A percentile compares a stretch with the other conserved stretches of the same genome.
Conservation (phyloP, 2,888 invertebrate species). For the Acrobasis repandana region DNA sequence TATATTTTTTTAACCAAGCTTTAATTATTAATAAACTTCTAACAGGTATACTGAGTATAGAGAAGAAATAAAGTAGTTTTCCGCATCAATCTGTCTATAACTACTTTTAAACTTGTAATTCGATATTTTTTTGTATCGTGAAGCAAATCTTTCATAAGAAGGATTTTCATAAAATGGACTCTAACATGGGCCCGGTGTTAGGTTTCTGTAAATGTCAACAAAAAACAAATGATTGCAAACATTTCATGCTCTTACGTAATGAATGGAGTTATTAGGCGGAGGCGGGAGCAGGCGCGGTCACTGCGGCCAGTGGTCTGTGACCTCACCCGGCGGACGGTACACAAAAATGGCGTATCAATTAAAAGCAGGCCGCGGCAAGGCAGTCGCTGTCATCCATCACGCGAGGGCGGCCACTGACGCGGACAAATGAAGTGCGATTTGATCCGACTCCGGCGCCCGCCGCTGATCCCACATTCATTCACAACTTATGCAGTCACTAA, state of each 20-base stretch:
- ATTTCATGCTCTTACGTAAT: conserved; percentile 49
- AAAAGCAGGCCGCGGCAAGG: conserved; percentile 60
- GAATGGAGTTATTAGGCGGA: conserved; percentile 43
- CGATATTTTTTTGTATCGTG: too few relatives aligned
- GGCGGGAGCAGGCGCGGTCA: conserved; percentile 28
- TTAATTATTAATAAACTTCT: too few relatives aligned
- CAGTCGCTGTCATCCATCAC: conserved; percentile 70
- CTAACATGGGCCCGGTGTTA: too few relatives aligned
- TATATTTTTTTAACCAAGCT: too few relatives aligned
- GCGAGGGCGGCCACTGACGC: conserved; percentile 61
- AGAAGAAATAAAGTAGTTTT: too few relatives aligned
- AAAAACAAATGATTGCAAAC: conserved; percentile 46
- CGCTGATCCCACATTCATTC: conserved; percentile 69
- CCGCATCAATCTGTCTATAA: too few relatives aligned
- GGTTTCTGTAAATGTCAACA: conserved; percentile 19
- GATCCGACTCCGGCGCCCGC: conserved; percentile 63
- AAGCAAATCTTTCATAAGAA: too few relatives aligned
- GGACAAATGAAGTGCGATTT: conserved; percentile 81
- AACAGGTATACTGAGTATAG: too few relatives aligned
- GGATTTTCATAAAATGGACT: too few relatives aligned
- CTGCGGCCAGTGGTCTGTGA: conserved; percentile 26
- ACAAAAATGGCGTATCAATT: conserved; percentile 78
- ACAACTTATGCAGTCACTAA: conserved; percentile 74
- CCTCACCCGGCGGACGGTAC: conserved; percentile 36
- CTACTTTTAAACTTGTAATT: too few relatives aligned